Evolutionary conservation across 2,888 invertebrate genomes (phyloP).

Genomic region (Sphaerophoria rueppellii): DNA sequence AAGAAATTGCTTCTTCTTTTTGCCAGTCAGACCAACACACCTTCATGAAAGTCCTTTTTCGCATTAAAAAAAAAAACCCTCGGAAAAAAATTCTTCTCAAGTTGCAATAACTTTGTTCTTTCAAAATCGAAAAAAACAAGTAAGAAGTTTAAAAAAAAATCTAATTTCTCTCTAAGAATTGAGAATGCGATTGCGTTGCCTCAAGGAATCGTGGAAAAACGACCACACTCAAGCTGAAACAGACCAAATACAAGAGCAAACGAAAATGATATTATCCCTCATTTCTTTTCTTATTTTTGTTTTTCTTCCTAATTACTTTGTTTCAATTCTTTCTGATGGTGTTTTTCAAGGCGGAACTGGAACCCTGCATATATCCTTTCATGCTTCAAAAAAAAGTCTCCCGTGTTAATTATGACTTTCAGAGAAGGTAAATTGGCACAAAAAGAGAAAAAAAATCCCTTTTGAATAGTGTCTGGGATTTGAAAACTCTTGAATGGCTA

Average conservation of each 20-base stretch:
- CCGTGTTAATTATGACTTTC: slow-evolving; percentile 65
- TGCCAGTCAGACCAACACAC: slow-evolving; percentile 53
- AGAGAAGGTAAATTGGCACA: slow-evolving; percentile 43
- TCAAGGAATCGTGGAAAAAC: slow-evolving; percentile 56
- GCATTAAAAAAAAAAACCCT: not conserved
- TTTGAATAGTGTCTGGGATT: slow-evolving; percentile 36
- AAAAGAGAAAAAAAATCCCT: slow-evolving; percentile 18
- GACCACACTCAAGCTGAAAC: slow-evolving; percentile 46
- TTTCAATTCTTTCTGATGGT: slow-evolving; percentile 36
- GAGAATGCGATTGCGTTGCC: slow-evolving; percentile 66
- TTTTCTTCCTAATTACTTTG: slow-evolving; percentile 42
- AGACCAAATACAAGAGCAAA: slow-evolving; percentile 17
- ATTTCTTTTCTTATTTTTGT: not conserved
- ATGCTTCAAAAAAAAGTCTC: slow-evolving; percentile 45
- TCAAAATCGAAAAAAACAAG: slow-evolving; percentile 22
- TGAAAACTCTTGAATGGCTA: slow-evolving; percentile 24
- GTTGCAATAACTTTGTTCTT: too few species aligned
- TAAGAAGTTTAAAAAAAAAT: slow-evolving; percentile 49
- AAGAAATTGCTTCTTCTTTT: slow-evolving; percentile 32
- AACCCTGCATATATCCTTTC: slow-evolving; percentile 60
- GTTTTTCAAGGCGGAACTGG: slow-evolving; percentile 43
- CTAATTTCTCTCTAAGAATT: slow-evolving; percentile 67
- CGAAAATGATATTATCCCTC: slow-evolving; percentile 34
- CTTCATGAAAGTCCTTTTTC: slow-evolving; percentile 56
- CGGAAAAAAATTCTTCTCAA: too few species aligned